These are phyloP conservation scores for Hoplostethus atlanticus DNA, from an alignment of 2,797 vertebrate genomes.

Conservation along the genomic window DNA sequence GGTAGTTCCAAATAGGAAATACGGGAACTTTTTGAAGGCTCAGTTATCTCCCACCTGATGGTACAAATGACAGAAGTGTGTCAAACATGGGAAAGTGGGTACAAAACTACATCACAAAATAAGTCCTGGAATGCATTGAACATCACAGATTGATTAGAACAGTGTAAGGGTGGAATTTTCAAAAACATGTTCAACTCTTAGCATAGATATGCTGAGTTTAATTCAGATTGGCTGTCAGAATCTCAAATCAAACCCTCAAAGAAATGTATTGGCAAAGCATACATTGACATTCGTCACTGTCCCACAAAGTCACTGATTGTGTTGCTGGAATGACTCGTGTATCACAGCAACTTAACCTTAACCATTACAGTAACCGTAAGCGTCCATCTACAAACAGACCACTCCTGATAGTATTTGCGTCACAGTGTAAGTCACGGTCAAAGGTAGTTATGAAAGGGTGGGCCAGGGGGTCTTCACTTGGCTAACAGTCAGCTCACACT, in stretches of 20 bases:
- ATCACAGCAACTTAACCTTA: slow-evolving; percentile 42
- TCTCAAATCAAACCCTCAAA: background rate
- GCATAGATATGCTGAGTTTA: slow-evolving; percentile 4
- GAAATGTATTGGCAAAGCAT: background rate
- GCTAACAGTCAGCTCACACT: background rate
- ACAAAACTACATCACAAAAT: no score
- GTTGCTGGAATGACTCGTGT: slow-evolving; percentile 34
- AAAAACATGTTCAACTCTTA: background rate
- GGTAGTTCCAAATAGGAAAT: no score
- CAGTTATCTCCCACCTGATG: no score
- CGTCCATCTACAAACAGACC: background rate
- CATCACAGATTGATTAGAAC: no score
- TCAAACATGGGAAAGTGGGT: no score
- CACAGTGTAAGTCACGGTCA: slow-evolving; percentile 18
- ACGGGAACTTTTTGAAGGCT: no score
- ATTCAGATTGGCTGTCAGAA: slow-evolving; percentile 1
- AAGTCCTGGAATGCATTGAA: no score
- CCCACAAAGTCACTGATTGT: slow-evolving; percentile 46
- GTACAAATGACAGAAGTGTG: no score
- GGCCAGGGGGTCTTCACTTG: background rate
- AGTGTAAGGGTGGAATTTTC: no score
- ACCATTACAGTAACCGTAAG: slow-evolving; percentile 1
- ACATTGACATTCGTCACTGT: slow-evolving; percentile 30
- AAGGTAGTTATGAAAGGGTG: background rate
- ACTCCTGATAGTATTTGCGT: background rate